Conservation (phyloP, 1,140 invertebrate genomes). For the Temnothorax curvispinosus region DNA sequence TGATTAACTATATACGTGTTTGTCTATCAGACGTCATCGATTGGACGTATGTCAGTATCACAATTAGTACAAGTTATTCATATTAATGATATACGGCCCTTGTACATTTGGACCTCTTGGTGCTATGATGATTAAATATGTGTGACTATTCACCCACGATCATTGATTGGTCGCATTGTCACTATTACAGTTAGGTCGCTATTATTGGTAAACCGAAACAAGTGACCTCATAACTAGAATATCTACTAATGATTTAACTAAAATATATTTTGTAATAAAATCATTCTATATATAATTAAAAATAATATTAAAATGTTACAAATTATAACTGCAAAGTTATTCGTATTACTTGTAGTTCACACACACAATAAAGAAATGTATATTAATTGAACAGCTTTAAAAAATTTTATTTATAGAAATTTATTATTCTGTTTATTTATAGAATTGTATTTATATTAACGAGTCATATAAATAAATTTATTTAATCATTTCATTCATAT, state of each 20-base stretch:
- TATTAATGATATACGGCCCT: constrained; percentile 38
- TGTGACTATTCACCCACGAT: constrained; percentile 11
- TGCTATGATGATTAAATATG: constrained; percentile 30
- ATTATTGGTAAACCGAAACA: constrained; percentile 14
- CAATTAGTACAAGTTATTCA: constrained; percentile 30
- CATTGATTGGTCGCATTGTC: constrained; percentile 27
- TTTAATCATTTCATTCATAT: no score
- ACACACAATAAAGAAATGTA: background rate
- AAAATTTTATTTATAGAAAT: background rate
- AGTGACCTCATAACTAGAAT: constrained; percentile 12
- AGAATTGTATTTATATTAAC: no score
- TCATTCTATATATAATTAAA: background rate
- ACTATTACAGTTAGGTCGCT: constrained; percentile 9
- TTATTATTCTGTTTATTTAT: background rate
- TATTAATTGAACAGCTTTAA: background rate
- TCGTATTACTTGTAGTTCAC: background rate
- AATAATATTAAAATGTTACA: background rate
- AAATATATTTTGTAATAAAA: background rate
- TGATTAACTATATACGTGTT: constrained; percentile 6
- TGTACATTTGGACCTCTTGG: background rate
- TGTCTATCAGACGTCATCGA: constrained; percentile 9
- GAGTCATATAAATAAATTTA: no score
- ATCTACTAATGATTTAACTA: background rate
- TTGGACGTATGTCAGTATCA: background rate
- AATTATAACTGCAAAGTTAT: background rate